Base-by-base conservation (phyloP, 2,797 vertebrate species). In the Octomys mimax region DNA sequence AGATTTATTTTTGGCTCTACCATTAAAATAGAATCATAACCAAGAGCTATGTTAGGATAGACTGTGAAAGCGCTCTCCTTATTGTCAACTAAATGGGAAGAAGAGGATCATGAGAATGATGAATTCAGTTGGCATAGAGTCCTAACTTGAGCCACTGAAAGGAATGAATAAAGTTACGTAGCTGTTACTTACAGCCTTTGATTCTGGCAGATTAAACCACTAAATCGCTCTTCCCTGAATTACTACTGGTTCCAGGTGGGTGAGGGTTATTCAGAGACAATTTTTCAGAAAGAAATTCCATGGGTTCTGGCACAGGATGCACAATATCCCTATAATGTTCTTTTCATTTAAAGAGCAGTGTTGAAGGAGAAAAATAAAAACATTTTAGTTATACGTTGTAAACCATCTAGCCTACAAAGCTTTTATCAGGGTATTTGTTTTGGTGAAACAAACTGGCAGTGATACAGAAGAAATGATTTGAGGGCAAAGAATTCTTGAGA, bases 261-360 rank as follows among this genome's bases (percentile, higher is more conserved):
- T 18, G 78, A 70, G 4, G 0, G 0, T 97, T 92, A 97, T 81
- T 16, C 14, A 64, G 78, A 79, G 12, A 3, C 24, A 33, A 64
- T 90, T 96, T 96, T 96, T 85, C 71, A 71, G 92, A 62, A 46
- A 78, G 92, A 46, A 75, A 12, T 36, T 80, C 88, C 92, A 94
- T 46, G 78, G 95, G 39, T n/a, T 87, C 79, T 46, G 84, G 16
- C 22, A 46, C 18, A 92, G 33, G 26, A 8, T 6, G 84, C n/a
- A 46, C 88, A 82, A 84, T 68, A 49, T 92, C 66, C 59, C 28
- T 84, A 8, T 12, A 87, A 94, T 78, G 66, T 57, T 26, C 26
- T 83, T 82, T 36, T 6, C 52, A 46, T 36, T 5, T 73, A 82
- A 33, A 96, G 87, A 83, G 73, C 18, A 8, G 6, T 61, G 0